These are phyloP conservation scores for Paratrypauchen microcephalus DNA, from an alignment of 2,797 vertebrate genomes.

Conservation along the genomic window DNA sequence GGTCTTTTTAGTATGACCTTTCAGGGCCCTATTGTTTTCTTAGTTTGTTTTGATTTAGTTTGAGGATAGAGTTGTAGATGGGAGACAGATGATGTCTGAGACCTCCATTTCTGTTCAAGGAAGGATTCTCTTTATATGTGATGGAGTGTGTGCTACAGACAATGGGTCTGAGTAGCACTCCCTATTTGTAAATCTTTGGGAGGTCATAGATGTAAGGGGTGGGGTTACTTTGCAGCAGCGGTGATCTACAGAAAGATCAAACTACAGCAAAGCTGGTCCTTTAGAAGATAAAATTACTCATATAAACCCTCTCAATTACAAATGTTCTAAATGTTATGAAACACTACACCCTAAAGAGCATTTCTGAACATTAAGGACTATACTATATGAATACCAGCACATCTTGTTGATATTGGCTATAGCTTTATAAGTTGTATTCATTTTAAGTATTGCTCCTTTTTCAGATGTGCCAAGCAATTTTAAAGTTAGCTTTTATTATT, in stretches of 20 bases:
- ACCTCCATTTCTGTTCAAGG: too few species aligned
- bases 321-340: background rate
- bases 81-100: too few species aligned
- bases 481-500: background rate
- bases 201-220: too few species aligned
- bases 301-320: too few species aligned
- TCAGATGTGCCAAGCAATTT: background rate
- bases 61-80: too few species aligned
- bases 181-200: too few species aligned
- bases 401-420: background rate
- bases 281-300: background rate
- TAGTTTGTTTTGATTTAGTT: too few species aligned
- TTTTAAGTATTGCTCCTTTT: background rate
- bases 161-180: too few species aligned
- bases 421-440: background rate
- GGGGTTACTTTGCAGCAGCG: conserved; percentile 18
- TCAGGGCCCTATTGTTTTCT: too few species aligned
- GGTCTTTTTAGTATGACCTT: too few species aligned
- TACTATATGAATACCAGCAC: background rate
- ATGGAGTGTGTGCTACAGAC: too few species aligned
- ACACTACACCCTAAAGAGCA: background rate
- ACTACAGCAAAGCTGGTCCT: conserved; percentile 45
- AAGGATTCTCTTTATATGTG: too few species aligned
- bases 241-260: conserved; percentile 53
- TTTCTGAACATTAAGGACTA: background rate